A percentile compares a stretch with the other conserved stretches of the same genome.
Conservation (phyloP, 1,140 invertebrate genomes). For the Atta colombica region DNA sequence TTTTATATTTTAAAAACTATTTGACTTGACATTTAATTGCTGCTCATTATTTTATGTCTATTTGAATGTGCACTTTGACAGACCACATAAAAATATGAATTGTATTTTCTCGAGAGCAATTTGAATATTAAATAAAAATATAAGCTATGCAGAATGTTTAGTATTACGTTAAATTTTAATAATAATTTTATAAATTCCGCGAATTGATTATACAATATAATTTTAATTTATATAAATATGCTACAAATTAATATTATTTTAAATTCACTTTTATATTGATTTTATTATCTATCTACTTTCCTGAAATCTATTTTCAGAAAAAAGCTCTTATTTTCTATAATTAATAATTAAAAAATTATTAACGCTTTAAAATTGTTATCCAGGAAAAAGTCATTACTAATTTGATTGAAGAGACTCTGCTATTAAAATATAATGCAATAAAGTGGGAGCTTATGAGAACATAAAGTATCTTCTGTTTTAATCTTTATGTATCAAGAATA, state of each 20-base stretch:
- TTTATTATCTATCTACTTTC: neutral
- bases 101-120: neutral
- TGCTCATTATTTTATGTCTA: neutral
- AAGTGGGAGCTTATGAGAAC: neutral
- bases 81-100: neutral
- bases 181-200: neutral
- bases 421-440: conserved; percentile 14
- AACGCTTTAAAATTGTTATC: neutral
- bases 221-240: neutral
- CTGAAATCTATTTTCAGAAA: neutral
- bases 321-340: neutral
- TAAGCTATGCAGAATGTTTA: neutral
- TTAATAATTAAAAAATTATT: conserved; percentile 14
- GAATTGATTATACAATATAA: neutral
- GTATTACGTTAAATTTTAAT: conserved; percentile 17
- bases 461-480: neutral
- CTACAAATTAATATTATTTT: neutral
- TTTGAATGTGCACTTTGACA: neutral
- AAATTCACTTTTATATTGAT: neutral
- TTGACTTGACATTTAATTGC: neutral
- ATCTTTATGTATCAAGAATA: neutral
- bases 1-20: neutral
- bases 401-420: neutral
- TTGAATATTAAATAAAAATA: conserved; percentile 23
- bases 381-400: neutral